Conservation (phyloP, 2,797 vertebrate species). For the Cottoperca gobio region DNA sequence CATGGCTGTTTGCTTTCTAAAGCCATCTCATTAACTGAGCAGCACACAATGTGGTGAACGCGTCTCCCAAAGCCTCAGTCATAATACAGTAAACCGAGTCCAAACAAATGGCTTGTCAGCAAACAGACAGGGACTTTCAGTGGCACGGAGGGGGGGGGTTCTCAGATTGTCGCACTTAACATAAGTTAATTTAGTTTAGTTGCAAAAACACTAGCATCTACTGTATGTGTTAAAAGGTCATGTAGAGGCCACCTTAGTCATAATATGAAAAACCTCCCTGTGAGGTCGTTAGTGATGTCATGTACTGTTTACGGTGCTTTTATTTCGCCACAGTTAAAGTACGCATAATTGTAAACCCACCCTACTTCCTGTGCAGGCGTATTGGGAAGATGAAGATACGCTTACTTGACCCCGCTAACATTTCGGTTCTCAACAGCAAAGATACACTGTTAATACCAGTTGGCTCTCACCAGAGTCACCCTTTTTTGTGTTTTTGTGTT, state of each 20-base stretch:
- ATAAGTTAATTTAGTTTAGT: conserved; percentile 7
- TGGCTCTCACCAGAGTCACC: conserved; percentile 38
- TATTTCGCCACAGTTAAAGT: conserved; percentile 24
- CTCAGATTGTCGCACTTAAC: background rate
- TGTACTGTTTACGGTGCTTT: conserved; percentile 41
- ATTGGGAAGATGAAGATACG: conserved; percentile 13
- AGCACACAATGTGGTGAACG: conserved; percentile 49
- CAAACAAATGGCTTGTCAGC: conserved; percentile 45
- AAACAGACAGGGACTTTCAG: background rate
- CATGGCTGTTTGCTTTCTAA: conserved; percentile 58
- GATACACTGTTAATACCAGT: conserved; percentile 14
- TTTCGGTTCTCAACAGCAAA: conserved; percentile 11
- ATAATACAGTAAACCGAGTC: conserved; percentile 39
- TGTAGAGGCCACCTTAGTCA: conserved; percentile 39
- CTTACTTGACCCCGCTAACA: background rate
- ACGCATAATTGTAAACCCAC: conserved; percentile 40
- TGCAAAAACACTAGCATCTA: background rate
- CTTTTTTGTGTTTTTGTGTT: conserved; percentile 49
- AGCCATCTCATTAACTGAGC: conserved; percentile 55
- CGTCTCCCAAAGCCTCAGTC: conserved; percentile 32
- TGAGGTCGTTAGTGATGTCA: conserved; percentile 34
- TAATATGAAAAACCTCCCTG: conserved; percentile 14
- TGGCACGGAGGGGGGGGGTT: no score
- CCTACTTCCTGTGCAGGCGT: conserved; percentile 1
- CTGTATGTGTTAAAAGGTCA: conserved; percentile 29